Percentiles rank a stretch among this genome's conserved stretches.
phyloP scores from a whole-genome alignment of 2,797 vertebrate genomes.

The Florisuga fusca region DNA sequence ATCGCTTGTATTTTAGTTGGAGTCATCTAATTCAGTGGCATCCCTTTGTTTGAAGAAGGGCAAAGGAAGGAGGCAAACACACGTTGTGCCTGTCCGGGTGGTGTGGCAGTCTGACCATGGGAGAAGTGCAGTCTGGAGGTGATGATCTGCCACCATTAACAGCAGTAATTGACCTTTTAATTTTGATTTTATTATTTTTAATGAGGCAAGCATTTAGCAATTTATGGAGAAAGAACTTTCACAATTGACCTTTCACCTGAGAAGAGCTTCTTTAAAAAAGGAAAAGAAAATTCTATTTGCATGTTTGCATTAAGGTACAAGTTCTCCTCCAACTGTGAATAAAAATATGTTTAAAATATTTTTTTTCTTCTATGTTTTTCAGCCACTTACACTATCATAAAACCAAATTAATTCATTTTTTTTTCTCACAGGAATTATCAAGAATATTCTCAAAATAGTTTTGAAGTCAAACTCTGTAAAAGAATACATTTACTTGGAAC shows the following conservation, averaged over 20 bases:
- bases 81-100: fast-evolving
- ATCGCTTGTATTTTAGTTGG: background rate
- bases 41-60: background rate
- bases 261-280: background rate
- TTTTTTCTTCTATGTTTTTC: background rate
- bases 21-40: background rate
- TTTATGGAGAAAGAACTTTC: background rate
- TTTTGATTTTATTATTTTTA: background rate
- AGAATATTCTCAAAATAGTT: background rate
- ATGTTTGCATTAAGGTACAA: background rate
- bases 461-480: background rate
- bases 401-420: background rate
- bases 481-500: background rate
- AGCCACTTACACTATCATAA: background rate
- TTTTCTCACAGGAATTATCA: background rate
- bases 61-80: fast-evolving
- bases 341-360: slow-evolving; percentile 23
- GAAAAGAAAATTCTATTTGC: background rate
- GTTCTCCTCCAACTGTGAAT: background rate
- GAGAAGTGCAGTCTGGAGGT: background rate
- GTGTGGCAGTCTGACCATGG: background rate
- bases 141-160: background rate
- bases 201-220: background rate
- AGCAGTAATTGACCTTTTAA: background rate
- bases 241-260: background rate